Evolutionary conservation across 2,888 invertebrate genomes (phyloP).

Genomic region (Oscheius sp.): DNA sequence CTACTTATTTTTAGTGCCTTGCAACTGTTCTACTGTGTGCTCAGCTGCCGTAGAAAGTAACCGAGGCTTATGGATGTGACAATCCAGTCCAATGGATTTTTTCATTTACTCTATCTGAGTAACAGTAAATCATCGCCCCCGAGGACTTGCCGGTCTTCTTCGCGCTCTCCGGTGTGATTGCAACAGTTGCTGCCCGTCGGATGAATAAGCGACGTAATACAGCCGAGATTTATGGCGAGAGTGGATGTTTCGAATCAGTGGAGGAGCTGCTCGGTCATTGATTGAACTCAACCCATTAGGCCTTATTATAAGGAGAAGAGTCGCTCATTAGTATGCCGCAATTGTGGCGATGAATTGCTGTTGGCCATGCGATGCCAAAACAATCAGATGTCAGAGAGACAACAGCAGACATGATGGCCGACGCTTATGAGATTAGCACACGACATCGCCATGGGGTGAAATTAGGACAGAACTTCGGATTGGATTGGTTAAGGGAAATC

Average conservation of each 20-base stretch:
- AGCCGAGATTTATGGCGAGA: slow-evolving; percentile 36
- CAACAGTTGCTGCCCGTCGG: slow-evolving; percentile 31
- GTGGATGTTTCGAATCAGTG: slow-evolving; percentile 33
- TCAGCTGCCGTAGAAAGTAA: too few relatives aligned
- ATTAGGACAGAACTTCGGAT: too few relatives aligned
- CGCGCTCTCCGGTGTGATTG: slow-evolving; percentile 31
- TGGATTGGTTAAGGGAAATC: too few relatives aligned
- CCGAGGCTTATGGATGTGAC: too few relatives aligned
- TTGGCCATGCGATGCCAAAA: slow-evolving; percentile 21
- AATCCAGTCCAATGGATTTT: too few relatives aligned
- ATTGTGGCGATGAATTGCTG: slow-evolving; percentile 24
- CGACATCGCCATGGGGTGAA: too few relatives aligned
- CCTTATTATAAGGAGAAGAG: slow-evolving; percentile 34
- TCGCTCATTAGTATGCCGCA: slow-evolving; percentile 38
- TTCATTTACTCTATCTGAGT: not conserved
- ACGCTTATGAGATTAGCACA: not conserved
- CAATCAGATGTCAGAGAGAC: slow-evolving; percentile 15
- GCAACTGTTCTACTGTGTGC: too few relatives aligned
- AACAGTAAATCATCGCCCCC: not conserved
- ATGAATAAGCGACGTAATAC: slow-evolving; percentile 38
- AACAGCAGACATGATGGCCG: slow-evolving; percentile 7
- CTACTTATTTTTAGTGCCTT: too few relatives aligned
- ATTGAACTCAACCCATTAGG: slow-evolving; percentile 29
- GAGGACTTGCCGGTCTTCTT: not conserved
- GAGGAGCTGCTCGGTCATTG: slow-evolving; percentile 5